Evolutionary conservation across 2,113 vertebrate genomes (phyloP).

Genomic region (Perca flavescens): DNA sequence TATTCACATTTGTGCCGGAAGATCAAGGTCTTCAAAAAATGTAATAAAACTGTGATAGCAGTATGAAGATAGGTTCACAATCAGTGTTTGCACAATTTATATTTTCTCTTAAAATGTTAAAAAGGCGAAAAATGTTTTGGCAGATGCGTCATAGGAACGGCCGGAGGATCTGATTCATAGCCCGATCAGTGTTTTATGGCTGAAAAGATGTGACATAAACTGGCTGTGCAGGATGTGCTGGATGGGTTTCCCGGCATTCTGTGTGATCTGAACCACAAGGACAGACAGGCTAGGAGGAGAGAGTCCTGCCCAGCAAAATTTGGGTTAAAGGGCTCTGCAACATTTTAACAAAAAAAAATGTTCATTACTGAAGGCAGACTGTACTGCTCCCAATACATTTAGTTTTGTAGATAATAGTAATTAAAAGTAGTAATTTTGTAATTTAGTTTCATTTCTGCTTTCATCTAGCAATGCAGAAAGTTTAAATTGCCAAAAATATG

Average conservation of each 20-base stretch:
- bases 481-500: background rate
- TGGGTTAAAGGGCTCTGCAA: constrained; percentile 15
- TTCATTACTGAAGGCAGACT: background rate
- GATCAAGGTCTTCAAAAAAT: constrained; percentile 13
- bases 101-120: constrained; percentile 27
- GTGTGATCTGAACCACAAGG: constrained; percentile 49
- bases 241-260: constrained; percentile 15
- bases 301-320: constrained; percentile 6
- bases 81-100: constrained; percentile 8
- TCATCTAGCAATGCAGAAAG: background rate
- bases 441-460: background rate
- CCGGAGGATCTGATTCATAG: constrained; percentile 42
- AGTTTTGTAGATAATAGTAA: too few relatives aligned
- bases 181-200: constrained; percentile 42
- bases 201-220: constrained; percentile 56
- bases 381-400: background rate
- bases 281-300: background rate
- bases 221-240: constrained; percentile 31
- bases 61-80: background rate
- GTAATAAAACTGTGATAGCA: constrained; percentile 30
- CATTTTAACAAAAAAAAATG: constrained; percentile 1
- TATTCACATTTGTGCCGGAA: background rate
- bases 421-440: too few relatives aligned
- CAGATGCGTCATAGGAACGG: constrained; percentile 35
- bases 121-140: constrained; percentile 37